Evolutionary conservation across 2,113 vertebrate species (phyloP), one percentile per base, ranked within the genome.

Genomic region (Pseudorasbora parva): DNA sequence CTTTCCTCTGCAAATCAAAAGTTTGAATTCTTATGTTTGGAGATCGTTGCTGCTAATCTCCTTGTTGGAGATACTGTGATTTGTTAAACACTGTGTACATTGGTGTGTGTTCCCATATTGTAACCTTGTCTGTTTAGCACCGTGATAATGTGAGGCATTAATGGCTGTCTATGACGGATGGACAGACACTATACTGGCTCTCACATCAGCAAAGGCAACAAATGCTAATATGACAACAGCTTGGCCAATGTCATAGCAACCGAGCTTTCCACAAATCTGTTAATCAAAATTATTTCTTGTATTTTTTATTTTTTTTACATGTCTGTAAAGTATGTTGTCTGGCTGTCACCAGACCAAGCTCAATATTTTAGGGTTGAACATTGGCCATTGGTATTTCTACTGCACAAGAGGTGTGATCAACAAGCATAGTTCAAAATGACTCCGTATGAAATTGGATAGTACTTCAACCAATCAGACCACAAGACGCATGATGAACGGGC

Each of bases 1-100:
- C 21, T 85, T 60, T 60, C 77, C 43, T 19, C n/a, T 33, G 19
- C 45, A 72, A 49, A 37, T 25, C 49, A 25, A 74, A 68, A 49
- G 86, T 86, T 64, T 89, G 87, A 85, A 91, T 86, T 90, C 83
- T 81, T 89, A 60, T 90, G 89, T 84, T 75, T 82, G 85, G 21
- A 89, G 83, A 91, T 87, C 92, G n/a, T 1, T 73, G 33, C 62
- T 10, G 86, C 72, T 85, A 62, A 78, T 73, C 73, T 80, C 82
- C 60, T n/a, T 80, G 21, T 71, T 83, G n/a, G 57, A 75, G 62
- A 81, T 23, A 41, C 56, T 81, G 78, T 78, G 56, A 64, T 82
- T 37, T 71, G 74, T 75, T 45, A n/a, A 78, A 60, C 66, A 84
- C 64, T 73, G 47, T 82, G 77, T 83, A 51, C 37, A 64, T 54